Base-by-base conservation (phyloP, 2,113 vertebrate species). In the Apeltes quadracus region DNA sequence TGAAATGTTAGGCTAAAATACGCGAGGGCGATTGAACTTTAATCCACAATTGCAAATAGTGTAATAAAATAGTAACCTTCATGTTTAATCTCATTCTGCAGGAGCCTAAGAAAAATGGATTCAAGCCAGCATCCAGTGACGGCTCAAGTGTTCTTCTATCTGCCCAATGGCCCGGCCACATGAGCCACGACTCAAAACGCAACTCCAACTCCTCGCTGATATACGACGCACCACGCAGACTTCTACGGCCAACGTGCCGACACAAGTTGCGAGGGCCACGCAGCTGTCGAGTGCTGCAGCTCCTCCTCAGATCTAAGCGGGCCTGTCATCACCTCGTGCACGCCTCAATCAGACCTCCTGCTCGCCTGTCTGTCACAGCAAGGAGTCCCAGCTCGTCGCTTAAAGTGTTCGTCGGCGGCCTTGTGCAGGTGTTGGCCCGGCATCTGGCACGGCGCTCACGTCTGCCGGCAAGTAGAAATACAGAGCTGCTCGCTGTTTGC, bases 331-430 rank as follows among this genome's bases (percentile, higher is more conserved):
- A 48, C 87, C 87, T 51, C 81, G 85, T 71, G 89, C 81, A 89
- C 87, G 80, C 88, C 87, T 94, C 92, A 91, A 84, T 94, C 92
- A 94, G 87, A 82, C 85, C 82, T 89, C 89, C 84, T 90, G 88
- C 87, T 88, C 43, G 59, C 58, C 89, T 73, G 89, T 87, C 91
- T 90, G 74, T 88, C 92, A 88, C 36, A 48, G 69, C 57, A 2
- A 16, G 66, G 16, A 87, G 84, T 89, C 84, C 48, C 73, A 63
- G 83, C 79, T 88, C 67, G 50, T 63, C 48, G 13, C 74, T 62
- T 64, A 79, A 84, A 88, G 57, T 70, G 50, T 81, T 90, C 81
- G 73, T 74, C 85, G 51, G 72, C 54, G 14, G 71, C 67, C 75
- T 20, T 18, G 65, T 79, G 83, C 91, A 92, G 88, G 90, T 93